Evolutionary conservation across 2,888 invertebrate genomes (phyloP), one percentile per base, ranked within the genome.

Genomic region (Dione juno): DNA sequence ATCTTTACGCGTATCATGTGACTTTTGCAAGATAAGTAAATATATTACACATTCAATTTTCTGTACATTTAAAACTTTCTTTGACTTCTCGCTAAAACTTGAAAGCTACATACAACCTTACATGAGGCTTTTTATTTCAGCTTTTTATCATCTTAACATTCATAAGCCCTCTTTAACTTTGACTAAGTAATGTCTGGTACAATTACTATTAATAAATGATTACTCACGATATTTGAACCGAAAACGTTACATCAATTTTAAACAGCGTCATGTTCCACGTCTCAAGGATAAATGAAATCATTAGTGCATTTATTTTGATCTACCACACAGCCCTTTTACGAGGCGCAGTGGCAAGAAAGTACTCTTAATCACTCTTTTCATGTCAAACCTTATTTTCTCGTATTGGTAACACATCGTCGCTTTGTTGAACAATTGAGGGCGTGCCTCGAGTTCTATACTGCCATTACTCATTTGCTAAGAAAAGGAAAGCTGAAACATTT

Each of bases 361-460:
- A 19, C 50, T 37, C 48, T 64, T 69, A 69, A 69, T 69, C 63
- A 57, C 61, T 41, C 68, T 63, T 69, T 68, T 63, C 53, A 63
- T 50, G 63, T 63, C 50, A 63, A 63, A 57, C 61, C 40, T 63
- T 63, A 66, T 71, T 71, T 69, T 66, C 58, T 69, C 50, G 57
- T 59, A 69, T 68, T 68, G 67, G 67, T 52, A 64, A 50, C 64
- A 66, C 58, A 61, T 67, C 48, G 67, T 67, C 63, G 54, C 63
- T 67, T 67, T 70, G 70, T 67, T 50, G 41, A 67, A 71, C 70
- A 67, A 71, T 63, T 41, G 61, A 35, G 57, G 70, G 70, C 70
- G 70, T 71, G 70, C 41, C 63, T 41, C n/a, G 59, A 50, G 70
- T 63, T 45, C 52, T 53, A 53, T 45, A 54, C 63, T 16, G 68